These are phyloP conservation scores for Molanna angustata DNA, from an alignment of 2,888 invertebrate species.

Conservation along the genomic window DNA sequence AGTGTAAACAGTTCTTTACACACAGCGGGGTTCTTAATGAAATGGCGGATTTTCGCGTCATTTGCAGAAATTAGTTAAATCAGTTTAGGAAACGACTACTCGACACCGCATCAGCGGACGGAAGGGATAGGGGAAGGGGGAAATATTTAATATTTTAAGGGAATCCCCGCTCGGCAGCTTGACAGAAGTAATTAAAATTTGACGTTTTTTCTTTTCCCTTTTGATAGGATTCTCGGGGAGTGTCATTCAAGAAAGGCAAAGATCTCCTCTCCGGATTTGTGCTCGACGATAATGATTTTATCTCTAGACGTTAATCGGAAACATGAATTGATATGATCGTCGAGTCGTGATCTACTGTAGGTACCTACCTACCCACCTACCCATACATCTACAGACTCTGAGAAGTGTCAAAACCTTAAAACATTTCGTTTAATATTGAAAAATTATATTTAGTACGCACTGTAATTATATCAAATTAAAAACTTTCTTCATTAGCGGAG, in stretches of 20 bases:
- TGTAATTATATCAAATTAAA: no score
- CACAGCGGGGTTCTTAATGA: constrained; percentile 13
- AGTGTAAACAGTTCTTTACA: constrained; percentile 18
- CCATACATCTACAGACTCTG: no score
- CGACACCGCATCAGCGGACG: constrained; percentile 6
- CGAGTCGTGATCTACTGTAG: no score
- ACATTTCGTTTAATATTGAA: no score
- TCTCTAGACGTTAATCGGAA: no score
- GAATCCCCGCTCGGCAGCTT: neutral
- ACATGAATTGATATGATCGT: no score
- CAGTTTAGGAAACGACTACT: constrained; percentile 25
- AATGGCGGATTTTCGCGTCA: constrained; percentile 30
- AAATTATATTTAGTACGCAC: no score
- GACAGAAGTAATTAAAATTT: constrained; percentile 16
- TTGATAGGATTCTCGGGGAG: constrained; percentile 5
- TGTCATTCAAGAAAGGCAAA: constrained; percentile 10
- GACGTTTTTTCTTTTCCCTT: constrained; percentile 7
- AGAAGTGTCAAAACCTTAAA: no score
- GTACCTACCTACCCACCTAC: no score
- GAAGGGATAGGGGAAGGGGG: constrained; percentile 11
- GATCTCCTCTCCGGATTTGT: no score
- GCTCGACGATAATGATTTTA: no score
- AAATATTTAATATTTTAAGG: constrained; percentile 13
- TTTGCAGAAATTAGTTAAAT: constrained; percentile 34
- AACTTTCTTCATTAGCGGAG: no score